A percentile compares a stretch with the other conserved stretches of the same genome.
Conservation (phyloP, 2,797 vertebrate genomes). For the Staurois parvus region DNA sequence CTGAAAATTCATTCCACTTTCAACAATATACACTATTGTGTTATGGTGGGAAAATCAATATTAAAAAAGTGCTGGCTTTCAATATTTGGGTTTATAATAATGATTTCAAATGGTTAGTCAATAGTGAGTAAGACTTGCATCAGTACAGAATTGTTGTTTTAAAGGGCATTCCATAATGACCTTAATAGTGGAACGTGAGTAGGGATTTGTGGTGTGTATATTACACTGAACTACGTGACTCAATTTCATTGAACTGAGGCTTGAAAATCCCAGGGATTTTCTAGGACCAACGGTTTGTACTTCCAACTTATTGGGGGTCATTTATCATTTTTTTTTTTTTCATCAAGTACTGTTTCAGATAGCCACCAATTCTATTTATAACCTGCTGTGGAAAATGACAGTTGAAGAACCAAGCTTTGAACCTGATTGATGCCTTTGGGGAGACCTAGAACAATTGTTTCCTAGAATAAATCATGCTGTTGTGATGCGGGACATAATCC, state of each 20-base stretch:
- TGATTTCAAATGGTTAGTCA: background rate
- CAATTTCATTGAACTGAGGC: background rate
- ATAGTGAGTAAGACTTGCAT: background rate
- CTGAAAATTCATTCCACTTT: background rate
- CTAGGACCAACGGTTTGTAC: background rate
- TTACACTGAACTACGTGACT: background rate
- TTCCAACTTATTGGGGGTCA: background rate
- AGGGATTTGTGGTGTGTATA: background rate
- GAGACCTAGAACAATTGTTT: no score
- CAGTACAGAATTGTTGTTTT: background rate
- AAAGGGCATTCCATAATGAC: background rate
- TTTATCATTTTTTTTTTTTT: background rate
- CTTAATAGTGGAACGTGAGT: background rate
- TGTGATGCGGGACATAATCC: no score
- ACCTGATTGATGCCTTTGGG: no score
- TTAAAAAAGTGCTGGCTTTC: background rate
- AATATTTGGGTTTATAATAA: background rate
- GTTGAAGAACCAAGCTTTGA: background rate
- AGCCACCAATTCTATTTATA: background rate
- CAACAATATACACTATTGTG: background rate
- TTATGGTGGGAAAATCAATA: conserved; percentile 21
- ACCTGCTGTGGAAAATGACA: background rate
- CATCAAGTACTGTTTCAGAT: background rate
- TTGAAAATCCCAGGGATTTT: background rate
- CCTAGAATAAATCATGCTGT: no score